Percentiles rank a stretch among this genome's conserved stretches.
Conservation (phyloP, 2,888 invertebrate species). For the Diaperis boleti region DNA sequence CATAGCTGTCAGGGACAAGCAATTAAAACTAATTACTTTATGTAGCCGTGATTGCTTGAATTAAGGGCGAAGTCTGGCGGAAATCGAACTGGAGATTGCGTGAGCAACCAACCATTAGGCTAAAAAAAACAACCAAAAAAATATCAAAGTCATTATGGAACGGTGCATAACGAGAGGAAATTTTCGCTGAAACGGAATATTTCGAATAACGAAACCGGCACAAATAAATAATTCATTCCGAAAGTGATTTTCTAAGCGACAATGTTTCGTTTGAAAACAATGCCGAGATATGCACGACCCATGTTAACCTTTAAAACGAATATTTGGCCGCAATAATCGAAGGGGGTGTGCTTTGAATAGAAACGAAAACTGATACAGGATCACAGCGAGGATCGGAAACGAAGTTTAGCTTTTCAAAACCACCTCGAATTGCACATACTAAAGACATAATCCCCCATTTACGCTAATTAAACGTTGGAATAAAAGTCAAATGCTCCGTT, state of each 20-base stretch:
- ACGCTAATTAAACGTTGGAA: too few relatives aligned
- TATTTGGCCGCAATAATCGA: conserved; percentile 9
- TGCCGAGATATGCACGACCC: conserved; percentile 17
- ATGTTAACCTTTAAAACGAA: conserved; percentile 14
- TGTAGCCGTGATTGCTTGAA: conserved; percentile 60
- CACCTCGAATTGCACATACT: too few relatives aligned
- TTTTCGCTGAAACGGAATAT: conserved; percentile 21
- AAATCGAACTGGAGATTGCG: conserved; percentile 61
- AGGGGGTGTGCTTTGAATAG: too few relatives aligned
- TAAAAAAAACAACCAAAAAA: conserved; percentile 19
- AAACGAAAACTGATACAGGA: too few relatives aligned
- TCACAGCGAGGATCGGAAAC: too few relatives aligned
- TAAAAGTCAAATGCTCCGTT: too few relatives aligned
- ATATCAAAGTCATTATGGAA: conserved; percentile 25
- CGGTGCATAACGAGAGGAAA: conserved; percentile 27
- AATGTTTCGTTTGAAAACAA: conserved; percentile 22
- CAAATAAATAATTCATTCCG: conserved; percentile 30
- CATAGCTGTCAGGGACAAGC: conserved; percentile 36
- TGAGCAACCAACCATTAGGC: conserved; percentile 40
- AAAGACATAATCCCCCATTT: too few relatives aligned
- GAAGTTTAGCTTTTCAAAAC: too few relatives aligned
- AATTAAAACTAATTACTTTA: conserved; percentile 58
- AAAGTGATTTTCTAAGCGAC: conserved; percentile 8
- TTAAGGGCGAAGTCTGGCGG: conserved; percentile 58
- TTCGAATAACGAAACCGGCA: conserved; percentile 24